Base-by-base conservation (phyloP, 1,140 invertebrate species). In the Ditylenchus dipsaci region DNA sequence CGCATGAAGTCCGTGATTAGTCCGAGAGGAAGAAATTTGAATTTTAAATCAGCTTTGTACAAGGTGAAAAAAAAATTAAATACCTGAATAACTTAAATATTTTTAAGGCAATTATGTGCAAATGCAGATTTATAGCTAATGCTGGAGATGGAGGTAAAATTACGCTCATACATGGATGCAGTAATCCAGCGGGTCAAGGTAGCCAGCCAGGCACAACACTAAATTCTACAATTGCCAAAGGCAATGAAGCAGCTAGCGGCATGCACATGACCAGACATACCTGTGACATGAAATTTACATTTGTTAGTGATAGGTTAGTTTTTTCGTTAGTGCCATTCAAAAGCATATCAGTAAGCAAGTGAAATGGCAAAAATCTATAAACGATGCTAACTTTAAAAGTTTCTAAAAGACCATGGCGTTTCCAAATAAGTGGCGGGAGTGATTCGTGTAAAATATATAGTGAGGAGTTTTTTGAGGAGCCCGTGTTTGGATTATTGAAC, bases 201-300 rank as follows among this genome's bases (percentile, higher is more conserved):
- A 75, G 76, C 45, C 47, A 63, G 19, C 21, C 61, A 43, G 42
- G 56, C 43, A 59, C 65, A 42, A 8, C 47, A 21, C 42, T 30
- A 42, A 73, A 73, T 59, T 27, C 61, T 8, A n/a, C 73, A 1
- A 45, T 73, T 13, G 17, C 26, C 57, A 76, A 75, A 62, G 65
- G 66, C 26, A 45, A 63, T 8, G 77, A 79, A 45, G 61, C 66
- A 1, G 62, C 74, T 1, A 74, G 58, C 27, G 76, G 78, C 1
- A 62, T 65, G n/a, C 78, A 67, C 56, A 79, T 79, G 63, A 79
- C 78, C 30, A 69, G 78, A 53, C 78, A 79, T 68, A 80, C 78
- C 0, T 80, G 76, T 59, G 78, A 80, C 59, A 81, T 80, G 79
- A 23, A 69, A 13, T 75, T 80, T 53, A 74, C 65, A 15, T 80